Percentiles rank a stretch among this genome's conserved stretches.
These are phyloP conservation scores for Drosophila kikkawai DNA, from an alignment of 1,140 invertebrate species.

Conservation along the genomic window DNA sequence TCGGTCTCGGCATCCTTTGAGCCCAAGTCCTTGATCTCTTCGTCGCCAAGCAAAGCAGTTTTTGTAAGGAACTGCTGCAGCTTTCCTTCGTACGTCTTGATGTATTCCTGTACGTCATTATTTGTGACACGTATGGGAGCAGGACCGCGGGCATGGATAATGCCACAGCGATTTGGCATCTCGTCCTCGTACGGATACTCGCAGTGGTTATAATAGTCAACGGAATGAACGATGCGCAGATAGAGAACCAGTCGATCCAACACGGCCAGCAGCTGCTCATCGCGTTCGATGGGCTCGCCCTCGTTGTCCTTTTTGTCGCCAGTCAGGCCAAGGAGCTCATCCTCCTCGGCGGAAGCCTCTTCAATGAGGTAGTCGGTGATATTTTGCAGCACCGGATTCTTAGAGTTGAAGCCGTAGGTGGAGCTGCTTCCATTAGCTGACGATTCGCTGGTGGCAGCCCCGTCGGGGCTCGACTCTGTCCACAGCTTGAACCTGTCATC, in stretches of 20 bases:
- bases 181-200: constrained; percentile 99
- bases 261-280: constrained; percentile 91
- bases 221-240: constrained; percentile 98
- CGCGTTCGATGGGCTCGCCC: constrained; percentile 90
- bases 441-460: constrained; percentile 84
- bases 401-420: constrained; percentile 93
- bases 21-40: constrained; percentile 94
- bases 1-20: constrained; percentile 95
- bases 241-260: constrained; percentile 94
- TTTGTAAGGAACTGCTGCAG: constrained; percentile 94
- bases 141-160: constrained; percentile 97
- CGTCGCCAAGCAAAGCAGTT: constrained; percentile 89
- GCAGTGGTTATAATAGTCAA: constrained; percentile 99
- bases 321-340: constrained; percentile 94
- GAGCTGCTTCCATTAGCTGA: constrained; percentile 66
- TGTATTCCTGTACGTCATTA: constrained; percentile 91
- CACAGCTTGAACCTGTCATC: constrained; percentile 94
- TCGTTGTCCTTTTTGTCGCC: constrained; percentile 86
- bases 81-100: constrained; percentile 93
- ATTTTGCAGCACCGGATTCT: constrained; percentile 98
- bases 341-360: constrained; percentile 99
- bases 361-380: constrained; percentile 99
- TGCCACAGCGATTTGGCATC: constrained; percentile 99
- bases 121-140: constrained; percentile 91
- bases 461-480: constrained; percentile 75